phyloP scores from a whole-genome alignment of 2,113 vertebrate genomes.

The Odocoileus virginianus region DNA sequence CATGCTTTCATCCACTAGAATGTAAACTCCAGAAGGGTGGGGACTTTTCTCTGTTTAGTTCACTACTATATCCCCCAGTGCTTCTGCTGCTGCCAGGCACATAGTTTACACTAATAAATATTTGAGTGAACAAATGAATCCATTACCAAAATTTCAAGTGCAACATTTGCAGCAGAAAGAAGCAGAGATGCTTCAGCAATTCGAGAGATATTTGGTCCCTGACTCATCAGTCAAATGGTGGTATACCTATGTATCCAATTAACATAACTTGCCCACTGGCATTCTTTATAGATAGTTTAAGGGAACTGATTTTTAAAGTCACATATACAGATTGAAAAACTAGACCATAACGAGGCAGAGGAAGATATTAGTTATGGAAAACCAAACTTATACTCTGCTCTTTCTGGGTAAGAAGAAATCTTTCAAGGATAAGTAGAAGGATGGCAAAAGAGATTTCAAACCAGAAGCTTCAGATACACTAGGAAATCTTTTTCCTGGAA shows the following conservation, averaged over 20 bases:
- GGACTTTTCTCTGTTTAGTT: background rate
- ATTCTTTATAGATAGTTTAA: background rate
- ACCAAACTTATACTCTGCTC: background rate
- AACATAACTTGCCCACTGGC: background rate
- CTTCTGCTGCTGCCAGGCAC: background rate
- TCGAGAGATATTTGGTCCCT: background rate
- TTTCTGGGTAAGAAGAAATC: background rate
- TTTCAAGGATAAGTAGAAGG: background rate
- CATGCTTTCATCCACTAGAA: background rate
- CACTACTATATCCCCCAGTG: background rate
- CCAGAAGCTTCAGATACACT: background rate
- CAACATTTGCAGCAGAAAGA: background rate
- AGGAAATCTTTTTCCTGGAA: background rate
- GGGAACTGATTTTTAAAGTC: background rate
- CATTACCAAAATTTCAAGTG: background rate
- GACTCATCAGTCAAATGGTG: background rate
- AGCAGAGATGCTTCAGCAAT: background rate
- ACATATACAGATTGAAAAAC: background rate
- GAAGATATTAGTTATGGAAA: background rate
- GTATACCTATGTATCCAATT: background rate
- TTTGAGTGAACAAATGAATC: conserved; percentile 1
- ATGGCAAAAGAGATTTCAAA: background rate
- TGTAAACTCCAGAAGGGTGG: background rate
- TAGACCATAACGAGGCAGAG: background rate
- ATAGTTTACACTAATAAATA: background rate